These are phyloP conservation scores for Symphodus melops DNA, from an alignment of 2,113 vertebrate species.

Conservation along the genomic window DNA sequence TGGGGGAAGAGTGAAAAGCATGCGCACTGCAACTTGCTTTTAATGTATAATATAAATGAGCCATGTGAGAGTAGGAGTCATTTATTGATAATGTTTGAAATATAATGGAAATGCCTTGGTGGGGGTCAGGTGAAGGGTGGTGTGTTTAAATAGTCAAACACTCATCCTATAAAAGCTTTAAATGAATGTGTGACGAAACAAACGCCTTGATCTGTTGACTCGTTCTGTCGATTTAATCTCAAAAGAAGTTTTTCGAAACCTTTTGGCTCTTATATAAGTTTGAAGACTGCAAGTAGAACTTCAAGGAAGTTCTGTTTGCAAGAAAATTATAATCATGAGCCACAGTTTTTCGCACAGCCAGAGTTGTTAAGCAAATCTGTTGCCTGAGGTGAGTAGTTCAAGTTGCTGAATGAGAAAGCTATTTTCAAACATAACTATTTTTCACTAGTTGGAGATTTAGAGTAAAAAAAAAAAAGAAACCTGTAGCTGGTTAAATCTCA, in stretches of 20 bases:
- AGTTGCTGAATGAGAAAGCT: constrained; percentile 24
- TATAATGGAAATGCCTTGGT: not conserved
- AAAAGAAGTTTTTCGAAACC: not conserved
- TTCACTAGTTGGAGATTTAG: not conserved
- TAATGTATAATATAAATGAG: constrained; percentile 26
- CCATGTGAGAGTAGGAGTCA: constrained; percentile 12
- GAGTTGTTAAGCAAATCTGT: constrained; percentile 29
- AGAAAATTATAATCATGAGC: constrained; percentile 18
- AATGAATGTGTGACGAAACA: constrained; percentile 5
- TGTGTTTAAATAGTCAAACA: constrained; percentile 1
- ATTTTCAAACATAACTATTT: not conserved
- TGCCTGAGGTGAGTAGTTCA: constrained; percentile 24
- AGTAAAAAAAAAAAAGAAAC: not conserved
- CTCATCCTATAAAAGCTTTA: not conserved
- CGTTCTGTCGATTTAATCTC: not conserved
- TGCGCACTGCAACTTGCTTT: constrained; percentile 28
- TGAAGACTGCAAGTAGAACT: not conserved
- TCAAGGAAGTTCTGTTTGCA: constrained; percentile 16
- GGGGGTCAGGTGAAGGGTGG: constrained; percentile 1
- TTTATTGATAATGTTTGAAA: constrained; percentile 8
- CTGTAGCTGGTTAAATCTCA: not conserved
- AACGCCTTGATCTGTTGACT: constrained; percentile 1
- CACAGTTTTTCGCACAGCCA: constrained; percentile 4
- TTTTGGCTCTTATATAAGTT: not conserved
- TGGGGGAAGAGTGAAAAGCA: constrained; percentile 39